Evolutionary conservation across 2,797 vertebrate genomes (phyloP), one percentile per base, ranked within the genome.

Genomic region (Sebastes paucispinis): DNA sequence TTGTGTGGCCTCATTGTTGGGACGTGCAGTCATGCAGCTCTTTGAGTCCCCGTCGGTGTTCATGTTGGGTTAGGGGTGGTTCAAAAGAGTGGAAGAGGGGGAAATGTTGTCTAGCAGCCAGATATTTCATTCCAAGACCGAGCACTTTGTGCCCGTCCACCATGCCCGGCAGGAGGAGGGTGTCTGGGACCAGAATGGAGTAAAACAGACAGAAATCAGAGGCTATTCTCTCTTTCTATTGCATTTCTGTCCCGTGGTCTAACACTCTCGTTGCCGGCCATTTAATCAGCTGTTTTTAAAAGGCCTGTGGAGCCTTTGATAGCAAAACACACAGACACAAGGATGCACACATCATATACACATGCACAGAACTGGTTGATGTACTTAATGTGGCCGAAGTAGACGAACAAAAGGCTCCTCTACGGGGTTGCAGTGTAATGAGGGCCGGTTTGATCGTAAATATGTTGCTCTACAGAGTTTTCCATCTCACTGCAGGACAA

Each of bases 341-440:
- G 29, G 65, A 71, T 80, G 68, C 78, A 77, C 79, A 86, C 81
- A 86, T 73, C 73, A 36, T 74, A 84, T 57, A 60, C 73, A 79
- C 83, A 77, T 25, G 70, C 84, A 83, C 62, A 77, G 75, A 84
- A 69, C 86, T 88, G 90, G 88, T 91, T 95, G 93, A 91, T 84
- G 87, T 88, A 86, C 88, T 91, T 84, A 93, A 83, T 94, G 92
- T 93, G 77, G 91, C 91, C 78, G 83, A 79, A 90, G 80, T 77
- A 92, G 80, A 89, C 85, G 92, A 95, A 96, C 95, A 97, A 96
- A 97, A 96, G 92, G 67, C 94, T 93, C 94, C 92, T 96, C 88
- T 93, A 89, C 84, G 66, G 93, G 90, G 87, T 91, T 93, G 91
- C 83, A 80, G 89, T 71, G 90, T 96, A 97, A 97, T 95, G 95